phyloP scores from a whole-genome alignment of 2,888 invertebrate genomes.

The Orchesellides sinensis region DNA sequence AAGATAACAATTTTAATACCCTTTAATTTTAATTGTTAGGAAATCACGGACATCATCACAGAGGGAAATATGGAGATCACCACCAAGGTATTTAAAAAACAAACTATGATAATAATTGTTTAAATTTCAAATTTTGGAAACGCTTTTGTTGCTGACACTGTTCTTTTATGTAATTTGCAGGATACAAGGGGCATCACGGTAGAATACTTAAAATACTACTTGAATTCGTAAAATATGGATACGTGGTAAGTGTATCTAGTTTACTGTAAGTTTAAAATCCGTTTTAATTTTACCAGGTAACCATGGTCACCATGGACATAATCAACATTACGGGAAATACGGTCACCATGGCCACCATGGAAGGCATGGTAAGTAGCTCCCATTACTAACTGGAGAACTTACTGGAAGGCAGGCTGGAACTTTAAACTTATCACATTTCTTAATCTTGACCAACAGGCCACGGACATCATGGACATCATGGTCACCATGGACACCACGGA shows the following conservation, averaged over 20 bases:
- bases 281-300: no score
- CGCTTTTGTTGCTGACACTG: neutral
- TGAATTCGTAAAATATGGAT: no score
- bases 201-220: no score
- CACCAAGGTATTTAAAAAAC: slow-evolving; percentile 45
- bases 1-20: no score
- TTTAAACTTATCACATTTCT: no score
- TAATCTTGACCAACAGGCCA: neutral
- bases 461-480: neutral
- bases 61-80: slow-evolving; percentile 61
- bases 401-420: neutral
- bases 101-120: neutral
- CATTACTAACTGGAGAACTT: no score
- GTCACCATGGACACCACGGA: neutral
- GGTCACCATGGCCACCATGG: slow-evolving; percentile 57
- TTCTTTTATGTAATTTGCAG: slow-evolving; percentile 1
- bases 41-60: slow-evolving; percentile 60
- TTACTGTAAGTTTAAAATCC: no score
- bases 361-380: slow-evolving; percentile 12
- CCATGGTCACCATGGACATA: slow-evolving; percentile 35
- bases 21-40: no score
- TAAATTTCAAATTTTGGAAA: neutral
- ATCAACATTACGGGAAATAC: slow-evolving; percentile 53
- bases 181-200: slow-evolving; percentile 54
- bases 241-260: no score